These are phyloP conservation scores for Xenentodon cancila DNA, from an alignment of 2,797 vertebrate genomes.

Conservation along the genomic window DNA sequence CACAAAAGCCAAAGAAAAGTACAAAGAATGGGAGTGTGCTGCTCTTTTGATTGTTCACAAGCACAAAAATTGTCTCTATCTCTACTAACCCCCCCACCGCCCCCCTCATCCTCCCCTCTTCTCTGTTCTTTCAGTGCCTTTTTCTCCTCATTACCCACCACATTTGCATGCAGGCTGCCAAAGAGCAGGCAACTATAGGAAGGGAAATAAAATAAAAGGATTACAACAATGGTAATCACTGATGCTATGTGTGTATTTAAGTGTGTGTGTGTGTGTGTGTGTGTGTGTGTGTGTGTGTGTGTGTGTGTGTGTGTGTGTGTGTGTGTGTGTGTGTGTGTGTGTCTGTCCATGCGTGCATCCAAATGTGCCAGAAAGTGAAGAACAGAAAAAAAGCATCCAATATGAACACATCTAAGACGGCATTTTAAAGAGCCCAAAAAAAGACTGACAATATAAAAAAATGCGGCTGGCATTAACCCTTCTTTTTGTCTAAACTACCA, in stretches of 20 bases:
- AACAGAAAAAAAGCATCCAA: conserved; percentile 29
- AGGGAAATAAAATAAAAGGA: conserved; percentile 82
- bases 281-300: too few relatives aligned
- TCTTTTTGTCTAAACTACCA: conserved; percentile 49
- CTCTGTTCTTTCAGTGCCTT: conserved; percentile 58
- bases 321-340: too few relatives aligned
- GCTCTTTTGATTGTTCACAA: conserved; percentile 83
- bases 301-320: too few relatives aligned
- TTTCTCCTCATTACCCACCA: conserved; percentile 82
- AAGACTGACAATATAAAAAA: conserved; percentile 7
- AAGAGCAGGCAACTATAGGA: conserved; percentile 74
- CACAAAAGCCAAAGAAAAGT: conserved; percentile 71
- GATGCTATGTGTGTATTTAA: conserved; percentile 46
- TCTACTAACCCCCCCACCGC: conserved; percentile 27
- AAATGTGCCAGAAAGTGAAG: conserved; percentile 47
- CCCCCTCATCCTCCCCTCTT: conserved; percentile 6
- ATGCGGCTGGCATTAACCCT: conserved; percentile 47
- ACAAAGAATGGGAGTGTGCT: conserved; percentile 81
- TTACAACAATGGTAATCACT: conserved; percentile 83
- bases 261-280: conserved; percentile 30
- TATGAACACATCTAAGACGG: conserved; percentile 41
- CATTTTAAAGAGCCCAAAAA: conserved; percentile 38
- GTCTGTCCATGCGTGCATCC: conserved; percentile 20
- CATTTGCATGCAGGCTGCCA: conserved; percentile 84
- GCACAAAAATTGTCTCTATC: conserved; percentile 74